These are phyloP conservation scores for Lepidurus apus DNA, from an alignment of 1,140 invertebrate genomes.

Conservation along the genomic window DNA sequence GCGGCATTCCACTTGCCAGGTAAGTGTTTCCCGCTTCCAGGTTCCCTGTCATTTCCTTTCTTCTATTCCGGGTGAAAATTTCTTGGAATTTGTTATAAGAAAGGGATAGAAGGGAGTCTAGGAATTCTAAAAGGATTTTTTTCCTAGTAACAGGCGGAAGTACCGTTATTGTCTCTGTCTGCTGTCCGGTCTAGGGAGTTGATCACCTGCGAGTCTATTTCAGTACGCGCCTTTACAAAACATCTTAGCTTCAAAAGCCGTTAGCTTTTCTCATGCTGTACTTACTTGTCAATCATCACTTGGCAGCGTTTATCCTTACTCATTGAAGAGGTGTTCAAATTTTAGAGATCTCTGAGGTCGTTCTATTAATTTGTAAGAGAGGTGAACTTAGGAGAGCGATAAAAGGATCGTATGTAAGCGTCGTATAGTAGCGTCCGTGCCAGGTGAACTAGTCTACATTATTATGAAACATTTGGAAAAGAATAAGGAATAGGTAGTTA, in stretches of 20 bases:
- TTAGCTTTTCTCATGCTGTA: background rate
- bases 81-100: background rate
- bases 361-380: no score
- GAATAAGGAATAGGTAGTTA: no score
- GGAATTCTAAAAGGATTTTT: background rate
- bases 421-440: no score
- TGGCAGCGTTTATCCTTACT: background rate
- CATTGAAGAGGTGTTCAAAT: background rate
- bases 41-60: background rate
- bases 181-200: background rate
- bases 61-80: background rate
- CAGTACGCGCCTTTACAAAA: background rate
- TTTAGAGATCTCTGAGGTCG: no score
- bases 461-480: no score
- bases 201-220: background rate
- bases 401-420: no score
- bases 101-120: no score
- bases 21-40: background rate
- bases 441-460: no score
- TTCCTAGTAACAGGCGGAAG: background rate
- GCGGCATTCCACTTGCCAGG: background rate
- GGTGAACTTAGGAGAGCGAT: no score
- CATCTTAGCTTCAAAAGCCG: background rate
- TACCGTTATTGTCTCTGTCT: background rate
- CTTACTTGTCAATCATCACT: background rate